Evolutionary conservation across 2,797 vertebrate genomes (phyloP), one percentile per base, ranked within the genome.

Genomic region (Euthynnus affinis): DNA sequence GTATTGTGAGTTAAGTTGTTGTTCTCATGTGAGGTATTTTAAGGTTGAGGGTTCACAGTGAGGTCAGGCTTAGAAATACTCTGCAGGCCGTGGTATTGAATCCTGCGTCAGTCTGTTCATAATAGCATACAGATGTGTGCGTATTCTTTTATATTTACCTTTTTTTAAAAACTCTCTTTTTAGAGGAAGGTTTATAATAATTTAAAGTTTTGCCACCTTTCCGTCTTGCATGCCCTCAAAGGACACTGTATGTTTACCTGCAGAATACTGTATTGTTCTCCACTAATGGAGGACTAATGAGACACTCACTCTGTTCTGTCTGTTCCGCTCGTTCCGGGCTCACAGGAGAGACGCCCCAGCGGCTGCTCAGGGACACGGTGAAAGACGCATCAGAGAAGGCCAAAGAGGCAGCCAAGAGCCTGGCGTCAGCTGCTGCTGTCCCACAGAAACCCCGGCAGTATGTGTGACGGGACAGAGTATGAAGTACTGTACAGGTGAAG

Each of bases 371-470:
- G 83, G 91, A 89, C 89, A 48, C 93, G 0, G 83, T 94, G 85
- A 95, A 94, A 85, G 94, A 92, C 0, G 86, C 91, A 0, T 92
- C 94, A 0, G 94, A 87, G 57, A 94, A 94, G 65, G 93, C 94
- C 46, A 94, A 93, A 80, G 94, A 89, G 69, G 91, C 93, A 0
- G 92, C 93, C 2, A 95, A 95, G 81, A 94, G 78, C 34, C 86
- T 95, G 69, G 92, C 94, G 6, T 90, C 94, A 2, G 88, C 93
- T 7, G 93, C 93, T 6, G 48, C 89, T 0, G 40, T 68, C 46
- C 88, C 93, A 1, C 87, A 92, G 87, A 94, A 95, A 51, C 82
- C 94, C 9, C 92, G 57, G 81, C 95, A 96, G 86, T 96, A 82
- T 23, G 88, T 95, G 62, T 95, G 91, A 95, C 48, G 2, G 76